These are phyloP conservation scores for Amiota mariae DNA, from an alignment of 2,888 invertebrate species.

Conservation along the genomic window DNA sequence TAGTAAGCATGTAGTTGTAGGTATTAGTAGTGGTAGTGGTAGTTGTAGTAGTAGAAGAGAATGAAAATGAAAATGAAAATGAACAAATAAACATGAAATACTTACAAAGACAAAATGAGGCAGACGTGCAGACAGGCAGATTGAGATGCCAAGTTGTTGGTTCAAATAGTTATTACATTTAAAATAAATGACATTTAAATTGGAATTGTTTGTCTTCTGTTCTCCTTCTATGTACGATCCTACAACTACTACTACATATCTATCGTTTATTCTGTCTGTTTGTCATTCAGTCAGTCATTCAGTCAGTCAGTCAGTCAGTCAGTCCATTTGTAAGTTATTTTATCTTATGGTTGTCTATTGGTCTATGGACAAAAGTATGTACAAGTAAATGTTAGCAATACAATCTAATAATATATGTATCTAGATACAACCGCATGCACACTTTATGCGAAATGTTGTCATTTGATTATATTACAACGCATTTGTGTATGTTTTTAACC, in stretches of 20 bases:
- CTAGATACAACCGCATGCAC: background rate
- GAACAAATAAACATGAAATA: too few species aligned
- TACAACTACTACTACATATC: too few species aligned
- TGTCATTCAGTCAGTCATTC: too few species aligned
- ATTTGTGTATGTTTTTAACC: conserved; percentile 21
- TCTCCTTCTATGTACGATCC: background rate
- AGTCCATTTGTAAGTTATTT: too few species aligned
- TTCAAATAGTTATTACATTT: conserved; percentile 57
- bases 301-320: too few species aligned
- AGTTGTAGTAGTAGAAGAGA: too few species aligned
- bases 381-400: background rate
- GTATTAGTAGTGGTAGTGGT: too few species aligned
- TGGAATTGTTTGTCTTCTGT: conserved; percentile 35
- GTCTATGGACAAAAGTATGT: background rate
- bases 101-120: too few species aligned
- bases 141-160: conserved; percentile 40
- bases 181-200: conserved; percentile 57
- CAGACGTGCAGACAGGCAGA: background rate
- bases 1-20: too few species aligned
- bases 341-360: too few species aligned
- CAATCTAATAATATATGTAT: conserved; percentile 10
- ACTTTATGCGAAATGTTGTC: conserved; percentile 42
- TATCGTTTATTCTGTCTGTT: too few species aligned
- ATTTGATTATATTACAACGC: conserved; percentile 57
- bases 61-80: too few species aligned